phyloP scores from a whole-genome alignment of 2,113 vertebrate species.

The Balaenoptera acutorostrata region DNA sequence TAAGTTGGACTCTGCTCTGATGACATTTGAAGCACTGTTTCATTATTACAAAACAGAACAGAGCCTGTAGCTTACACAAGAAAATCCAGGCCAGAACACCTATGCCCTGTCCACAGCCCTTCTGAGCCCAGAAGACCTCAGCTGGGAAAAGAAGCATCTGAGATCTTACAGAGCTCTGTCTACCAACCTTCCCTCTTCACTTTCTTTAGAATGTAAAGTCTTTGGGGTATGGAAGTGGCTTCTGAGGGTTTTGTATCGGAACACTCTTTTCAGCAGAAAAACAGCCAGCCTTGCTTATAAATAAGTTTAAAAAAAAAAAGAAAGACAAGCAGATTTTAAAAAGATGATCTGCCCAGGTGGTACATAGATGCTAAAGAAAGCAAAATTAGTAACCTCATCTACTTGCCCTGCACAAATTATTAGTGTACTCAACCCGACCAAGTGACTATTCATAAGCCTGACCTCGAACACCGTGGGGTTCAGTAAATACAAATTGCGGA shows the following conservation, averaged over 20 bases:
- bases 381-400: conserved; percentile 17
- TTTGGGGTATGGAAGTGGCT: not conserved
- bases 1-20: not conserved
- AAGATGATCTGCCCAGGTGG: not conserved
- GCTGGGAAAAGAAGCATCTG: not conserved
- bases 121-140: not conserved
- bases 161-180: not conserved
- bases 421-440: not conserved
- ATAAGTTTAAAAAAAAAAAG: not conserved
- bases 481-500: conserved; percentile 27
- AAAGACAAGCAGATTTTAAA: not conserved
- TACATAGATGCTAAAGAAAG: conserved; percentile 23
- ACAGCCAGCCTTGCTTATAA: conserved; percentile 5
- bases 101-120: not conserved
- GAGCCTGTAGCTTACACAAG: not conserved
- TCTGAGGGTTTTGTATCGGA: not conserved
- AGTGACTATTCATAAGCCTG: conserved; percentile 39
- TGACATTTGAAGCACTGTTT: not conserved
- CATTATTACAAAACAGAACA: not conserved
- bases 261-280: not conserved
- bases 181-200: not conserved
- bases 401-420: conserved; percentile 38
- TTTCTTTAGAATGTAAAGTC: not conserved
- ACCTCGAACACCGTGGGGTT: not conserved
- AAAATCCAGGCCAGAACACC: not conserved